Evolutionary conservation across 2,888 invertebrate species (phyloP).

Genomic region (Drosophila parthenogenetica): DNA sequence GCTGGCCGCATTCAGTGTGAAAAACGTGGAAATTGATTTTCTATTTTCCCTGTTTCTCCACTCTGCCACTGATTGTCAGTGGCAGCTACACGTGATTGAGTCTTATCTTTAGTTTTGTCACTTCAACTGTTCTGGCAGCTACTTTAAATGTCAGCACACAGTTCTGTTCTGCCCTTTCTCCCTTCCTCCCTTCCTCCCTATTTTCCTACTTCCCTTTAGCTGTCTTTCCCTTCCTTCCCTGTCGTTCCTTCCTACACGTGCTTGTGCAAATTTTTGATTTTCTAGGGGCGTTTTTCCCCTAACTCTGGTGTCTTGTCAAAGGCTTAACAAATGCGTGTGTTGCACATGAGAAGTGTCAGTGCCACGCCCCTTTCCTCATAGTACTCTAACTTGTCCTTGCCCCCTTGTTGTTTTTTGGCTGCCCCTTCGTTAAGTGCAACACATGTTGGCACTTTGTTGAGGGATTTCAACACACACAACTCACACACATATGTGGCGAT

Average conservation of each 20-base stretch:
- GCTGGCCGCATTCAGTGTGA: slow-evolving; percentile 41
- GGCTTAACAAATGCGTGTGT: slow-evolving; percentile 65
- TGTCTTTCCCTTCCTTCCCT: not conserved
- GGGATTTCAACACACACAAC: slow-evolving; percentile 54
- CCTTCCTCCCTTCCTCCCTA: not conserved
- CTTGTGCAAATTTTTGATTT: slow-evolving; percentile 57
- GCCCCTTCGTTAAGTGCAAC: slow-evolving; percentile 72
- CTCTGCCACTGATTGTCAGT: slow-evolving; percentile 63
- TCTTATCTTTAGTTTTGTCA: slow-evolving; percentile 80
- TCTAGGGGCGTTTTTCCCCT: slow-evolving; percentile 43
- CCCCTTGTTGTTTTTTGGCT: slow-evolving; percentile 12
- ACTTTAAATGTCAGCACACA: slow-evolving; percentile 77
- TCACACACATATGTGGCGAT: slow-evolving; percentile 41
- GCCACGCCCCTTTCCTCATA: not conserved
- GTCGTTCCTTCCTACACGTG: slow-evolving; percentile 47
- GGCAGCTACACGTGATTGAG: slow-evolving; percentile 77
- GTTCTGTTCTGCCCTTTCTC: not conserved
- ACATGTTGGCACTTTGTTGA: slow-evolving; percentile 77
- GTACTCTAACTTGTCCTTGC: not conserved
- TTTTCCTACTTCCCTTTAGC: not conserved
- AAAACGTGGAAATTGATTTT: slow-evolving; percentile 79
- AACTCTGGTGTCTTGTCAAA: slow-evolving; percentile 51
- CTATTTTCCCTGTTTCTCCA: slow-evolving; percentile 57
- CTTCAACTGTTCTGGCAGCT: slow-evolving; percentile 78
- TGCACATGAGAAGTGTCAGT: slow-evolving; percentile 33